Conservation (phyloP, 37 sponge, comb jelly and placozoan species). For the Crambe crambe region DNA sequence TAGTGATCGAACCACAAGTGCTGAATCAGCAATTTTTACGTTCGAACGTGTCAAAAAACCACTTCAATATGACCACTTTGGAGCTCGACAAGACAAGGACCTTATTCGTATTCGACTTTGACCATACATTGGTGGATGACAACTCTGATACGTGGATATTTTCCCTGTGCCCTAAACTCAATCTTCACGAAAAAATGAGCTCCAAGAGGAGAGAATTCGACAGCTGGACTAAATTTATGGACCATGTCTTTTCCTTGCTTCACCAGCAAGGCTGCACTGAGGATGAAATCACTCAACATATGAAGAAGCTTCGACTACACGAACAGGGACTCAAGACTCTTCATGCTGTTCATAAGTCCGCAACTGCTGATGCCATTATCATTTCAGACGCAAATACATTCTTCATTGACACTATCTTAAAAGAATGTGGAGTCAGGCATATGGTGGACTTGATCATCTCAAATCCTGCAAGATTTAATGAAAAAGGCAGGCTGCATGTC, state of each 20-base stretch:
- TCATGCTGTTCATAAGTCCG: neutral
- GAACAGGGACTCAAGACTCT: constrained; percentile 21
- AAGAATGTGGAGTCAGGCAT: constrained; percentile 42
- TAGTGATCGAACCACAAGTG: too few relatives aligned
- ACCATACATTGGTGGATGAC: constrained; percentile 72
- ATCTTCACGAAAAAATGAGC: constrained; percentile 5
- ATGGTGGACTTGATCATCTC: constrained; percentile 35
- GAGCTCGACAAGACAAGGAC: constrained; percentile 6
- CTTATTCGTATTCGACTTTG: constrained; percentile 85
- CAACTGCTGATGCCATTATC: constrained; percentile 44
- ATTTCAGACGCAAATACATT: constrained; percentile 78
- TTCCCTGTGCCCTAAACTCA: constrained; percentile 22
- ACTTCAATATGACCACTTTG: too few relatives aligned
- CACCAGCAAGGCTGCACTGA: constrained; percentile 22
- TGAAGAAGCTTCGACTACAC: constrained; percentile 21
- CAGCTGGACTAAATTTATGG: constrained; percentile 72
- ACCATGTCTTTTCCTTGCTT: constrained; percentile 26
- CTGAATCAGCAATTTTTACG: too few relatives aligned
- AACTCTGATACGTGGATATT: constrained; percentile 70
- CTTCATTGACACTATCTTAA: constrained; percentile 63
- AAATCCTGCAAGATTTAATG: constrained; percentile 77
- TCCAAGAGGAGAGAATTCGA: neutral
- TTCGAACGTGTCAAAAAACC: too few relatives aligned
- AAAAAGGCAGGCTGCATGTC: constrained; percentile 47
- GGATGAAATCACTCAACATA: constrained; percentile 27